Base-by-base conservation (phyloP, 1,140 invertebrate genomes). In the Drosophila dunni region DNA sequence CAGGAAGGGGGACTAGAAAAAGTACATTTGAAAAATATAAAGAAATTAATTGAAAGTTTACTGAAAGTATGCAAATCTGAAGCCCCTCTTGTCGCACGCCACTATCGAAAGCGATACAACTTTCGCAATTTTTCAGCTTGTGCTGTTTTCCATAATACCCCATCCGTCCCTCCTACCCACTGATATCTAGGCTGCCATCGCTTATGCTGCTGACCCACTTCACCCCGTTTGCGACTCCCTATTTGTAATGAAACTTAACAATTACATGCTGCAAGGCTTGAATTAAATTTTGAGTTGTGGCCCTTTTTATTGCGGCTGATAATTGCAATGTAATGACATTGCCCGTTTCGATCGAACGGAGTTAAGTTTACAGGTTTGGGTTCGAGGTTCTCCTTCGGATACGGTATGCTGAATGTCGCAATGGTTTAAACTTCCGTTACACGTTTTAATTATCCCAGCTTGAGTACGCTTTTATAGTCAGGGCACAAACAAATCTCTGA, bases 291-390 rank as follows among this genome's bases (percentile, higher is more conserved):
- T 86, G 83, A 86, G 73, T 86, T 86, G 83, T 83, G 83, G 73
- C 83, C 73, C 42, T 58, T 86, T 86, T 86, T 86, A 86, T 86
- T 86, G 76, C 78, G 62, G 63, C 77, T 88, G 83, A 86, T 86
- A 86, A 86, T 86, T 88, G 83, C 76, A 79, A 77, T 86, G 83
- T 88, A 88, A 86, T 86, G 79, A 88, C 83, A 82, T 65, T 79
- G 71, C 36, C 60, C 54, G 15, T 13, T 44, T 69, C 61, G 56
- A 57, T 73, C 48, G 60, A 29, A 36, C 58, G 20, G n/a, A 29
- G 33, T 69, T 57, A 69, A 65, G 66, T 64, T 66, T 57, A 7
- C 33, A 20, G 53, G 38, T 46, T 40, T 29, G 9, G 42, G 29
- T 15, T 57, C 44, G 15, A 7, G 34, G 33, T 20, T 38, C 15